These are phyloP conservation scores for Sturmia bella DNA, from an alignment of 2,888 invertebrate species.

Conservation along the genomic window DNA sequence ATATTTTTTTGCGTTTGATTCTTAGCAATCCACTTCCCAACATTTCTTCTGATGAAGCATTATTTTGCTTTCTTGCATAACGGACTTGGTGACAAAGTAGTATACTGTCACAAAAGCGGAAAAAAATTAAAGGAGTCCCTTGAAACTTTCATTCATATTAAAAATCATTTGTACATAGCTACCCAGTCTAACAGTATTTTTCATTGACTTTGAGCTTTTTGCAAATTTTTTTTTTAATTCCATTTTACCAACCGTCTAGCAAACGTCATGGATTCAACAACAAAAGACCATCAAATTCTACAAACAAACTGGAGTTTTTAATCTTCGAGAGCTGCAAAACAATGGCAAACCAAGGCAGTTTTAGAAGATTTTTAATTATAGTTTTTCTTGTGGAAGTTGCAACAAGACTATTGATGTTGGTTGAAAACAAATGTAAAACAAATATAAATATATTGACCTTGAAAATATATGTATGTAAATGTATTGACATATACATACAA, in stretches of 20 bases:
- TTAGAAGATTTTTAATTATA: background rate
- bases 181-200: constrained; percentile 39
- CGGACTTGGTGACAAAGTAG: no score
- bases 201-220: constrained; percentile 41
- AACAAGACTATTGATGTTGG: no score
- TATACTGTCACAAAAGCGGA: no score
- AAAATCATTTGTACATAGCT: constrained; percentile 29
- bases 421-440: no score
- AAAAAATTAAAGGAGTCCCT: background rate
- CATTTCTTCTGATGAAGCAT: no score
- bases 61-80: no score
- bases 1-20: no score
- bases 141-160: constrained; percentile 39
- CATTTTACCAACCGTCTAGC: constrained; percentile 7
- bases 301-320: constrained; percentile 8
- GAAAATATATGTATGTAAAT: no score
- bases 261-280: constrained; percentile 24
- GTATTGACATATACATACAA: no score
- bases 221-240: background rate
- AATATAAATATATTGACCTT: no score
- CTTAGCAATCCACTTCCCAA: no score
- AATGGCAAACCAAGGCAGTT: background rate
- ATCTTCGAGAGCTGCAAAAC: background rate
- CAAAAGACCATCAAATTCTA: constrained; percentile 20
- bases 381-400: no score